Evolutionary conservation across 2,113 vertebrate species (phyloP).

Genomic region (Elgaria multicarinata): DNA sequence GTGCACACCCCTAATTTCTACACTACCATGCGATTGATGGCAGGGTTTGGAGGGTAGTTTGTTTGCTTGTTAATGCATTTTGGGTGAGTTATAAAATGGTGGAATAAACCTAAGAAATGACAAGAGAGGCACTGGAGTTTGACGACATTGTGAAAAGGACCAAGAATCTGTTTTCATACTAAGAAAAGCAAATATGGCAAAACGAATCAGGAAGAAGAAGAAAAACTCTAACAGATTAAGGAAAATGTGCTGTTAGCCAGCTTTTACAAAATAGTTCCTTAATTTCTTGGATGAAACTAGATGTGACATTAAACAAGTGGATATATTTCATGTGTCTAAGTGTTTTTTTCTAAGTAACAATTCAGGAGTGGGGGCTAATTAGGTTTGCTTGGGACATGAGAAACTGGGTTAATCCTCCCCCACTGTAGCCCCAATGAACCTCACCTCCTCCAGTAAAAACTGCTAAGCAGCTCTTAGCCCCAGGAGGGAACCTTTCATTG

Average conservation of each 20-base stretch:
- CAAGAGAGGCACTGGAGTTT: too few relatives aligned
- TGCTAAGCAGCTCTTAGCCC: neutral
- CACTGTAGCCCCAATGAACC: neutral
- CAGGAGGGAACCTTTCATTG: neutral
- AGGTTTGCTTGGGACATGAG: neutral
- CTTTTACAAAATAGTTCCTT: neutral
- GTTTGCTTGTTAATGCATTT: too few relatives aligned
- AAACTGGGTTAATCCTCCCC: neutral
- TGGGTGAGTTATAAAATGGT: too few relatives aligned
- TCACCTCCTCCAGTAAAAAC: neutral
- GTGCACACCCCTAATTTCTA: too few relatives aligned
- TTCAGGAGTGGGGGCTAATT: neutral
- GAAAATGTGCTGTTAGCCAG: neutral
- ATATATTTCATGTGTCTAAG: neutral
- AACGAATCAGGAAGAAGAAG: conserved; percentile 15
- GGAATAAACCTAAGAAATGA: too few relatives aligned
- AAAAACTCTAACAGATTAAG: neutral
- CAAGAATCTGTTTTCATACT: conserved; percentile 17
- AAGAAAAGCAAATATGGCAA: neutral
- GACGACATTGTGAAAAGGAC: too few relatives aligned
- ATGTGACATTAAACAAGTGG: neutral
- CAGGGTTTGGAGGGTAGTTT: too few relatives aligned
- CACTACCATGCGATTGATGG: too few relatives aligned
- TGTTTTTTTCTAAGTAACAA: neutral
- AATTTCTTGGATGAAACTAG: neutral